phyloP scores from a whole-genome alignment of 64 coral and sea anemone genomes.

The Orbicella faveolata region DNA sequence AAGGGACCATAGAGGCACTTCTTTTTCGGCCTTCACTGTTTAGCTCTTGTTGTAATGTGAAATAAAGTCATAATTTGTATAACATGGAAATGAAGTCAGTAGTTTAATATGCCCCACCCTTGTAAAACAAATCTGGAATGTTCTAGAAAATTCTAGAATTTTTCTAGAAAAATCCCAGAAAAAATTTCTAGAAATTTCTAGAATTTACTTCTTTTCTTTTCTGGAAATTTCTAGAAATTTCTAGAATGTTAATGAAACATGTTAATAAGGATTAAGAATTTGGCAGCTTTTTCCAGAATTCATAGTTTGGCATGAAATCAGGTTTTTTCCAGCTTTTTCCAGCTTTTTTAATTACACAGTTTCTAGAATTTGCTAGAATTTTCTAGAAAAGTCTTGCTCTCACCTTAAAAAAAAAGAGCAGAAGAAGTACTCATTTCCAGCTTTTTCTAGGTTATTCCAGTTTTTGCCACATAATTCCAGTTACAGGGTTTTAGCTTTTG shows the following conservation, averaged over 20 bases:
- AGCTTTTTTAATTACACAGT: constrained; percentile 1
- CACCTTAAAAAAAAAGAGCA: too few relatives aligned
- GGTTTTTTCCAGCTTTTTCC: constrained; percentile 7
- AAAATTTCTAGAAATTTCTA: constrained; percentile 29
- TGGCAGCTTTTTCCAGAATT: constrained; percentile 35
- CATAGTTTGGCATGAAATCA: constrained; percentile 19
- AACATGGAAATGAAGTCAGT: constrained; percentile 19
- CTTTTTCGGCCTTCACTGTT: constrained; percentile 3
- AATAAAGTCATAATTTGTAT: background rate
- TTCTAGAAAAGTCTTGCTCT: too few relatives aligned
- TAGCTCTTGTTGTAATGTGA: constrained; percentile 8
- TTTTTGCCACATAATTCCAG: too few relatives aligned
- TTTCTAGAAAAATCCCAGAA: constrained; percentile 18
- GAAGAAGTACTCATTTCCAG: too few relatives aligned
- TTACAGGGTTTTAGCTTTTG: too few relatives aligned
- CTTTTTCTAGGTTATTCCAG: too few relatives aligned
- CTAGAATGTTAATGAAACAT: constrained; percentile 48
- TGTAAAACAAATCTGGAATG: too few relatives aligned
- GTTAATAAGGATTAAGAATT: constrained; percentile 19
- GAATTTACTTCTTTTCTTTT: constrained; percentile 30
- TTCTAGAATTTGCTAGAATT: background rate
- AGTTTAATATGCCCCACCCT: background rate
- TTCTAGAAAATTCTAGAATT: background rate
- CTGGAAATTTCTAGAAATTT: constrained; percentile 35
- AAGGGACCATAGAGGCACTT: background rate